phyloP scores from a whole-genome alignment of 2,113 vertebrate genomes.

The Piaya cayana region DNA sequence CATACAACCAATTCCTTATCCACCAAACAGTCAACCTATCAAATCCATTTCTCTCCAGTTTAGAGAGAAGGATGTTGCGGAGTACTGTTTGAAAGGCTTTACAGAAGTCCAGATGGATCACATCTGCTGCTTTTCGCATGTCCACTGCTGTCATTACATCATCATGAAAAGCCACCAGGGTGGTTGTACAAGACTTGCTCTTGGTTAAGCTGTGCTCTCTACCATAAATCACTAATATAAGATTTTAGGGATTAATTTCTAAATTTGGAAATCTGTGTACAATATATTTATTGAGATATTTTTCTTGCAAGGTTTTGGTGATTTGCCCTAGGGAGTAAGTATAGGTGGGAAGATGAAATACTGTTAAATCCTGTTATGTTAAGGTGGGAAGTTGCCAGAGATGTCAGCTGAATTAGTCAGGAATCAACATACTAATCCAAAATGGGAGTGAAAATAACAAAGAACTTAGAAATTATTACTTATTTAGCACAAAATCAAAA shows the following conservation, averaged over 20 bases:
- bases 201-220: too few species aligned
- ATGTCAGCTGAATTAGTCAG: background rate
- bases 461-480: background rate
- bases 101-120: too few species aligned
- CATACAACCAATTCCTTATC: too few species aligned
- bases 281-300: rapidly evolving
- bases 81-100: too few species aligned
- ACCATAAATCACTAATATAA: background rate
- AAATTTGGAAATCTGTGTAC: background rate
- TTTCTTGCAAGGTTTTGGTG: background rate
- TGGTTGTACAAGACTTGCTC: too few species aligned
- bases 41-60: too few species aligned
- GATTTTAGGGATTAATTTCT: background rate
- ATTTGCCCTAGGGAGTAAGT: background rate
- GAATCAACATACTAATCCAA: background rate
- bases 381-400: background rate
- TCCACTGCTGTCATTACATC: too few species aligned
- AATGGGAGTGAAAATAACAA: background rate
- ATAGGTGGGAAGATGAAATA: background rate
- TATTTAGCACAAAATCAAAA: background rate
- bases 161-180: too few species aligned
- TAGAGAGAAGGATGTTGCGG: too few species aligned
- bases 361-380: background rate
- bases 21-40: too few species aligned
- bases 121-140: too few species aligned